Evolutionary conservation across 64 coral and sea anemone species (phyloP).

Genomic region (Montipora capricornis): DNA sequence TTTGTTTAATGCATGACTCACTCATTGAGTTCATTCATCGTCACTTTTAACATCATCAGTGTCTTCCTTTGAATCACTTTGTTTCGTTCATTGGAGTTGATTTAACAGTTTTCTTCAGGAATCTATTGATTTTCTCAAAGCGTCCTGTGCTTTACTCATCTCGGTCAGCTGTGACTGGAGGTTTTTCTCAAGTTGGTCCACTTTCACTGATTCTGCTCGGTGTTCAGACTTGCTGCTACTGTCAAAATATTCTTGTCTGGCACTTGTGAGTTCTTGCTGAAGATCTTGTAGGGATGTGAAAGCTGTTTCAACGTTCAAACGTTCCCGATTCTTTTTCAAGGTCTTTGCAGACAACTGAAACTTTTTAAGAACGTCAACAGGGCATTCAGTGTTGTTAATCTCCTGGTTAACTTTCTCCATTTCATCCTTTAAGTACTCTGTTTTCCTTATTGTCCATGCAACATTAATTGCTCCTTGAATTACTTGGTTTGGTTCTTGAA

Average conservation of each 20-base stretch:
- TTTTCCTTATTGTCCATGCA: conserved; percentile 45
- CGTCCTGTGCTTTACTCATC: conserved; percentile 38
- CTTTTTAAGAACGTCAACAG: not conserved
- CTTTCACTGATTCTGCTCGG: not conserved
- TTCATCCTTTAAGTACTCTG: conserved; percentile 33
- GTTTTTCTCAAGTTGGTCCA: not conserved
- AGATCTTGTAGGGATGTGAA: not conserved
- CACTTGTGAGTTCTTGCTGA: not conserved
- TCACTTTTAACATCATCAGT: not conserved
- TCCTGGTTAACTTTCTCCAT: conserved; percentile 17
- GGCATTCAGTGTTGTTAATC: not conserved
- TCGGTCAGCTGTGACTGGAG: conserved; percentile 14
- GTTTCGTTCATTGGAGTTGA: not conserved
- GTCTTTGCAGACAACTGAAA: conserved; percentile 18
- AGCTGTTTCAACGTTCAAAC: conserved; percentile 11
- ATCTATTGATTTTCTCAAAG: conserved; percentile 26
- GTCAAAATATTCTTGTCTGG: conserved; percentile 17
- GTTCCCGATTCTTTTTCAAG: conserved; percentile 8
- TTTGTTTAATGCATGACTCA: not conserved
- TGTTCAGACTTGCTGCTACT: not conserved
- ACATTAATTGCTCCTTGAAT: conserved; percentile 69
- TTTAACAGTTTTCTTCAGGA: conserved; percentile 6
- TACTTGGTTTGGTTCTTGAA: not conserved
- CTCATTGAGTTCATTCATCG: not conserved
- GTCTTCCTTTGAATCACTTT: not conserved